phyloP scores from a whole-genome alignment of 2,113 vertebrate genomes.

The Pseudorhombus dupliciocellatus region DNA sequence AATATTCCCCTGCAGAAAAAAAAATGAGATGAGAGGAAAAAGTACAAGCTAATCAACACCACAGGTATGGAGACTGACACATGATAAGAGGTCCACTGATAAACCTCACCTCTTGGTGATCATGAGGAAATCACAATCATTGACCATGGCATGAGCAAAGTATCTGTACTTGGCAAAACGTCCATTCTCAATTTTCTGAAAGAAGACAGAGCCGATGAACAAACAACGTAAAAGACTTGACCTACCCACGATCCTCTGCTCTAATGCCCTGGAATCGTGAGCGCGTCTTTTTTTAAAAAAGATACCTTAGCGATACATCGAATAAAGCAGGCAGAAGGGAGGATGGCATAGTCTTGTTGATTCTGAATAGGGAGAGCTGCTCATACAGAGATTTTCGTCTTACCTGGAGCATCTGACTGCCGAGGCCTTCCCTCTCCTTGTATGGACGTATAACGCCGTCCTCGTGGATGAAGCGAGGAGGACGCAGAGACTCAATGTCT shows the following conservation, averaged over 20 bases:
- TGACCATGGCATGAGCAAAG: constrained; percentile 95
- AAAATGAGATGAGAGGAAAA: not conserved
- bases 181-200: constrained; percentile 97
- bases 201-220: constrained; percentile 21
- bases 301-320: not conserved
- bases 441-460: constrained; percentile 97
- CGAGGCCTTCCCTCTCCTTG: constrained; percentile 90
- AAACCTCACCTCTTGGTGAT: constrained; percentile 91
- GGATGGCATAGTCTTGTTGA: not conserved
- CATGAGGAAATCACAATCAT: constrained; percentile 96
- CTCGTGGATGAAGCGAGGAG: constrained; percentile 93
- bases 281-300: no score
- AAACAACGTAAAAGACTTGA: not conserved
- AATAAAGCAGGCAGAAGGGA: not conserved
- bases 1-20: constrained; percentile 86
- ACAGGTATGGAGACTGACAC: not conserved
- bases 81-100: not conserved
- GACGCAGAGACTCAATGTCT: constrained; percentile 89
- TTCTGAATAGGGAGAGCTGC: no score
- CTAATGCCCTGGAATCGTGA: no score
- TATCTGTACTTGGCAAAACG: constrained; percentile 96
- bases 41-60: not conserved
- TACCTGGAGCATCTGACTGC: constrained; percentile 98
- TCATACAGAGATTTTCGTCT: constrained; percentile 14
- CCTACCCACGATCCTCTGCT: not conserved